Evolutionary conservation across 2,797 vertebrate species (phyloP).

Genomic region (Gymnothorax reevesii): DNA sequence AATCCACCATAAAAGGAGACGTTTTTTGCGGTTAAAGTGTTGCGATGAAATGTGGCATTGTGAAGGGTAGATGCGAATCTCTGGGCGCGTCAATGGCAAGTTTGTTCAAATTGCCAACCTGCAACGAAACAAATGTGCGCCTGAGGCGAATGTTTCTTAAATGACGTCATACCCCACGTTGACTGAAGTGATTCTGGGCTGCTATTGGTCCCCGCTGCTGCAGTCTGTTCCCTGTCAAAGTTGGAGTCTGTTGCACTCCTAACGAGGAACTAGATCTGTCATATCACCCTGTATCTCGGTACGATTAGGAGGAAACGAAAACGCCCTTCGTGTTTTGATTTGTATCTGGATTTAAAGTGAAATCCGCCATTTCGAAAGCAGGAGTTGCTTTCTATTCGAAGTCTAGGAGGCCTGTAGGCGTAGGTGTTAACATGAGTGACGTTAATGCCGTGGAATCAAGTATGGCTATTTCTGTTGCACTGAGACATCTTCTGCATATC

Average conservation of each 20-base stretch:
- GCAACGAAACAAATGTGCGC: neutral
- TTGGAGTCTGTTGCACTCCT: constrained; percentile 8
- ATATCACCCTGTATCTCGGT: neutral
- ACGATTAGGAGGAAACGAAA: neutral
- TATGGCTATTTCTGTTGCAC: neutral
- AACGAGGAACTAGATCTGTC: neutral
- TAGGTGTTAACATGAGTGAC: neutral
- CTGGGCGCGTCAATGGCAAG: neutral
- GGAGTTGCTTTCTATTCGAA: neutral
- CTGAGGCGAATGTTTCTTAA: neutral
- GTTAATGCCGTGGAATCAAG: neutral
- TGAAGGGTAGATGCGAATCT: neutral
- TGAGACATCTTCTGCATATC: neutral
- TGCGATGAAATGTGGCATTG: neutral
- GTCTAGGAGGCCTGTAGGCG: neutral
- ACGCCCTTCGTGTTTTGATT: neutral
- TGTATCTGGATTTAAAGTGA: neutral
- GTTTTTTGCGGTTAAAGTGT: neutral
- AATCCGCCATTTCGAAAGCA: neutral
- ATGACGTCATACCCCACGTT: neutral
- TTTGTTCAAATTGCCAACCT: neutral
- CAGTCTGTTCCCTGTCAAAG: neutral
- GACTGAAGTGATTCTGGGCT: neutral
- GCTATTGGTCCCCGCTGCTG: neutral
- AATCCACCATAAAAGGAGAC: neutral